These are phyloP conservation scores for Rhynchopsitta pachyrhyncha DNA, from an alignment of 2,113 vertebrate genomes.

Conservation along the genomic window DNA sequence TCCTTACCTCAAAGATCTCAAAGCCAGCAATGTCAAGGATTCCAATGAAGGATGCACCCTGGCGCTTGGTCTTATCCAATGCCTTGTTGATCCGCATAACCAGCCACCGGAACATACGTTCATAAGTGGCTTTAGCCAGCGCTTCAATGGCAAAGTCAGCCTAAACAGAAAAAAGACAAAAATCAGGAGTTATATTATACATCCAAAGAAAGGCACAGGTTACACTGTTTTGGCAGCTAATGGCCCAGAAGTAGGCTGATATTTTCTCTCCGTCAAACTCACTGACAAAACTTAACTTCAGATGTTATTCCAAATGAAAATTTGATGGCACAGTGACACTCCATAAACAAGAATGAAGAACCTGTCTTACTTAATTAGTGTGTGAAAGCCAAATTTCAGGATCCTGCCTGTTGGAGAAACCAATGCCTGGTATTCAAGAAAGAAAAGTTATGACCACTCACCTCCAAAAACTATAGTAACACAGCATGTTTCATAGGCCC, in stretches of 20 bases:
- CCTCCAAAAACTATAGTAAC: background rate
- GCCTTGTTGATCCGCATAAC: constrained; percentile 98
- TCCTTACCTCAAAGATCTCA: constrained; percentile 94
- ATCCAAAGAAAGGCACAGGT: background rate
- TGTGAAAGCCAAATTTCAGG: background rate
- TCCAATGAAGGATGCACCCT: constrained; percentile 97
- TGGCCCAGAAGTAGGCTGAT: background rate
- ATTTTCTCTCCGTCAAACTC: background rate
- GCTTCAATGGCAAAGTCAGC: constrained; percentile 98
- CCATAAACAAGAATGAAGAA: background rate
- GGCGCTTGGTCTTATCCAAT: constrained; percentile 96
- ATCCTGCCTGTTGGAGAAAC: background rate
- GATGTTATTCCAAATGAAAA: background rate
- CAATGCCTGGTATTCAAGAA: background rate
- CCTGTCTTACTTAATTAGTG: background rate
- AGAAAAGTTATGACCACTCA: background rate
- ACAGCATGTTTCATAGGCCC: background rate
- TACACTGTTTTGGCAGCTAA: background rate
- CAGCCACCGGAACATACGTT: constrained; percentile 98
- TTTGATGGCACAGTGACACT: background rate
- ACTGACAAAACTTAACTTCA: background rate
- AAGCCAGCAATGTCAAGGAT: constrained; percentile 98
- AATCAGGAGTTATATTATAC: background rate
- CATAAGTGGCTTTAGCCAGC: constrained; percentile 95
- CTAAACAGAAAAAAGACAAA: background rate